These are phyloP conservation scores for Diploptera punctata DNA, from an alignment of 2,888 invertebrate genomes.

Conservation along the genomic window DNA sequence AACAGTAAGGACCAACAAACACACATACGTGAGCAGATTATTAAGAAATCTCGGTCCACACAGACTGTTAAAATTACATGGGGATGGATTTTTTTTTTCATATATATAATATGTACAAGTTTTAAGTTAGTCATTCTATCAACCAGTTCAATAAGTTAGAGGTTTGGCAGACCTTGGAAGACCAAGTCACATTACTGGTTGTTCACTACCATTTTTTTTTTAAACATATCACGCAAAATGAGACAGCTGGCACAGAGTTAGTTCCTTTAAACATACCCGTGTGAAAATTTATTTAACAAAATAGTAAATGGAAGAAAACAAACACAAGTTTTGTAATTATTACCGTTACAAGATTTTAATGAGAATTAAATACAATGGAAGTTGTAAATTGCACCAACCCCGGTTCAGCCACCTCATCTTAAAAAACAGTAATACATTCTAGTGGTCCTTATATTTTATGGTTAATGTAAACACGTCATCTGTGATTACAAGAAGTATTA, in stretches of 20 bases:
- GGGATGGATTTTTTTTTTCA: background rate
- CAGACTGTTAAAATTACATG: background rate
- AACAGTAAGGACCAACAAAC: constrained; percentile 27
- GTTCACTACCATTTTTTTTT: background rate
- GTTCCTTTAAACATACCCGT: background rate
- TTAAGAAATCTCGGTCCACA: constrained; percentile 18
- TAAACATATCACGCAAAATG: constrained; percentile 9
- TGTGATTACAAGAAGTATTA: constrained; percentile 26
- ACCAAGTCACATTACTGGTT: constrained; percentile 28
- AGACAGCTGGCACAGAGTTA: constrained; percentile 1
- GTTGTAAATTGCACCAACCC: background rate
- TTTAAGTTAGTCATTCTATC: constrained; percentile 24
- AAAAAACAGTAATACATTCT: background rate
- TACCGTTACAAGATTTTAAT: no score
- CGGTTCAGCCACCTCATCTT: background rate
- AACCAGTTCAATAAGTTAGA: constrained; percentile 24
- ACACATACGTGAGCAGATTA: constrained; percentile 23
- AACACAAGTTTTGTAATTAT: no score
- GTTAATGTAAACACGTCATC: constrained; percentile 12
- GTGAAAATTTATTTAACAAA: background rate
- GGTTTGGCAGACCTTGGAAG: constrained; percentile 39
- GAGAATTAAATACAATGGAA: no score
- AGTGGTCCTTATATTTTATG: constrained; percentile 6
- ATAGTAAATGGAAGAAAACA: background rate
- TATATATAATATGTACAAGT: constrained; percentile 7